Conservation (phyloP, 2,888 invertebrate species). For the Frankliniella intonsa region DNA sequence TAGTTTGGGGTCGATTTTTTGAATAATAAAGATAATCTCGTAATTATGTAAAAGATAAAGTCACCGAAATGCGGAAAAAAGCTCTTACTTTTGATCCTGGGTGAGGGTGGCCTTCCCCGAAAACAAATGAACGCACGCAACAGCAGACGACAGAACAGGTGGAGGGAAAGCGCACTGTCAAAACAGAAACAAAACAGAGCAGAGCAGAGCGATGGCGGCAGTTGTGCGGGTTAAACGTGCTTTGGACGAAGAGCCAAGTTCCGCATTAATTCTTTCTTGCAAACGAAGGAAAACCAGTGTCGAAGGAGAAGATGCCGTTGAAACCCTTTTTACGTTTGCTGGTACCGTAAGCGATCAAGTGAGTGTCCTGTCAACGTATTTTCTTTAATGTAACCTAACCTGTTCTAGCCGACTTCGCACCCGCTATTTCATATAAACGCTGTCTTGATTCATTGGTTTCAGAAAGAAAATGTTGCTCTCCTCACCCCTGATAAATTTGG, state of each 20-base stretch:
- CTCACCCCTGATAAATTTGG: background rate
- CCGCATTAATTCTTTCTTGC: slow-evolving; percentile 65
- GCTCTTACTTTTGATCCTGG: no score
- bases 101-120: no score
- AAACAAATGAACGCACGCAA: no score
- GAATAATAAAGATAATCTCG: no score
- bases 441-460: background rate
- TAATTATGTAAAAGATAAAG: no score
- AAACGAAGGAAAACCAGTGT: slow-evolving; percentile 60
- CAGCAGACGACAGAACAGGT: no score
- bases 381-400: background rate
- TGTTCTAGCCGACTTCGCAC: background rate
- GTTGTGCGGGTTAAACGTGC: slow-evolving; percentile 69
- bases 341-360: slow-evolving; percentile 68
- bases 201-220: slow-evolving; percentile 50
- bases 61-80: no score
- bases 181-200: background rate
- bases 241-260: slow-evolving; percentile 65
- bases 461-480: background rate
- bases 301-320: slow-evolving; percentile 41
- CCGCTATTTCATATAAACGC: background rate
- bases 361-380: slow-evolving; percentile 34
- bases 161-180: no score
- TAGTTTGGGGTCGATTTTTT: no score
- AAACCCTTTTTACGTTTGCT: slow-evolving; percentile 63